A percentile compares a stretch with the other conserved stretches of the same genome.
Conservation (phyloP, 2,888 invertebrate genomes). For the Clusia tigrina region DNA sequence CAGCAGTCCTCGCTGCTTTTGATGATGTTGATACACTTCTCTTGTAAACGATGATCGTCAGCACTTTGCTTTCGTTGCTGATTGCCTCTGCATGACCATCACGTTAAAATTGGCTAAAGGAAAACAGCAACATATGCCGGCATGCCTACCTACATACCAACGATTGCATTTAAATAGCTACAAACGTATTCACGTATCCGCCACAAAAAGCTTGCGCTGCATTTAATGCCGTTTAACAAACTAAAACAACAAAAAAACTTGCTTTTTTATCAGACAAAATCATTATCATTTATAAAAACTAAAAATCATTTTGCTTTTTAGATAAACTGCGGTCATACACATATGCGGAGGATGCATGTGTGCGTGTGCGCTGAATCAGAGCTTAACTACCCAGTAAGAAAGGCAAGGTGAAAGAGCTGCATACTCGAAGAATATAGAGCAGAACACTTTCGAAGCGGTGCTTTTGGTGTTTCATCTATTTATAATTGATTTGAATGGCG, state of each 20-base stretch:
- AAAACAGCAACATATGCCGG: not conserved
- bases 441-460: no score
- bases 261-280: conserved; percentile 8
- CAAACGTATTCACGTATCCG: not conserved
- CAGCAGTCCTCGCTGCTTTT: not conserved
- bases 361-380: no score
- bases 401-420: no score
- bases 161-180: not conserved
- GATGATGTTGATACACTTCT: conserved; percentile 4
- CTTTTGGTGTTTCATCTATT: no score
- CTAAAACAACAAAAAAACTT: not conserved
- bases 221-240: not conserved
- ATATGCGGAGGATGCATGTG: no score
- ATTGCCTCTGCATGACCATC: conserved; percentile 13
- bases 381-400: no score
- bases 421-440: no score
- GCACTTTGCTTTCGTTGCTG: conserved; percentile 6
- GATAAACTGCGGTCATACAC: conserved; percentile 11
- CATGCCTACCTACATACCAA: not conserved
- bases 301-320: conserved; percentile 5
- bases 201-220: not conserved
- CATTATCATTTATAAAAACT: conserved; percentile 18
- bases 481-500: no score
- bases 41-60: not conserved
- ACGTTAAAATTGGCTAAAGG: conserved; percentile 8